These are phyloP conservation scores for Orius insidiosus DNA, from an alignment of 1,140 invertebrate genomes.

Conservation along the genomic window DNA sequence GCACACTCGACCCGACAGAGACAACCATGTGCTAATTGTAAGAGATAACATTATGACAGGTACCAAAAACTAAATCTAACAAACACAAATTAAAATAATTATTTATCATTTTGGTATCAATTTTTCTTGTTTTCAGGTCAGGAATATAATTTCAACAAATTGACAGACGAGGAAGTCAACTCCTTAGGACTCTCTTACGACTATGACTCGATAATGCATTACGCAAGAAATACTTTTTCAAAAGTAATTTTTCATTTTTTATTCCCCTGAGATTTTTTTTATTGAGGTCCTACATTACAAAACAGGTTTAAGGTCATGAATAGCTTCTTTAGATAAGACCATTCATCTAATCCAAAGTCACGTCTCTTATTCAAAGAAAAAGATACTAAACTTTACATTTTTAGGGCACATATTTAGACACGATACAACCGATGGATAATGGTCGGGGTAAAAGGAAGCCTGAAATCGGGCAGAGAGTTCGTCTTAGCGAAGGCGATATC, in stretches of 20 bases:
- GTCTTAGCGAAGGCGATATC: conserved; percentile 84
- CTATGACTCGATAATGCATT: conserved; percentile 97
- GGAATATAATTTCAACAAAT: conserved; percentile 97
- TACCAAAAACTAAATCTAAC: conserved; percentile 24
- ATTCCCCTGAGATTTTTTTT: neutral
- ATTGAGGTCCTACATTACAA: neutral
- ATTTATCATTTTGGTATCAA: neutral
- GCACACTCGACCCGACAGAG: conserved; percentile 91
- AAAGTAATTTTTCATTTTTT: conserved; percentile 32
- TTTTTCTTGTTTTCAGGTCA: conserved; percentile 48
- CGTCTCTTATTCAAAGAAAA: no score
- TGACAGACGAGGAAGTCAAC: conserved; percentile 89
- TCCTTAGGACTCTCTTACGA: conserved; percentile 88
- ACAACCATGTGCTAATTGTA: conserved; percentile 84
- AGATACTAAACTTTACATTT: neutral
- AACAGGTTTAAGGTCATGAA: neutral
- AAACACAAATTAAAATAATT: neutral
- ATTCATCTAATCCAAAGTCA: no score
- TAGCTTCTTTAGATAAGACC: neutral
- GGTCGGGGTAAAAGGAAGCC: conserved; percentile 51
- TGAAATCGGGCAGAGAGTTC: conserved; percentile 84
- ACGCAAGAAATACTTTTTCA: conserved; percentile 93
- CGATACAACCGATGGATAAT: conserved; percentile 76
- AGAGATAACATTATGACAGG: conserved; percentile 91
- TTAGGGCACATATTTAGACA: conserved; percentile 79